Conservation (phyloP, 2,113 vertebrate genomes). For the Oriolus oriolus region DNA sequence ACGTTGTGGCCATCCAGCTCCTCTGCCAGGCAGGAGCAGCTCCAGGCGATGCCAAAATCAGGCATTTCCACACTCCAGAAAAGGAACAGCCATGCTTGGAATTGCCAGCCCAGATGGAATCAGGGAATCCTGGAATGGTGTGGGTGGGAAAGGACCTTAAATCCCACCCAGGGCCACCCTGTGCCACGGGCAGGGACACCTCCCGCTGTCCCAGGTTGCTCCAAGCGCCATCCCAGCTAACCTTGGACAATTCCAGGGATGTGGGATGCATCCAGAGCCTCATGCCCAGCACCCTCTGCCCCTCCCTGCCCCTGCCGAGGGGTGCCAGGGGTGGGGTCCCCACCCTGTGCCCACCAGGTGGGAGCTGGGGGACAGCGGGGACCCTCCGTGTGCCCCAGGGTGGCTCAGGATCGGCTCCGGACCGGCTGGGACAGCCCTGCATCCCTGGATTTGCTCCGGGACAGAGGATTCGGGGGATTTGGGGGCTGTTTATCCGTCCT, state of each 20-base stretch:
- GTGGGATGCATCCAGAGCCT: neutral
- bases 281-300: neutral
- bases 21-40: neutral
- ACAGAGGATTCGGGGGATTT: rapidly evolving
- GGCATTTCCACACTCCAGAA: neutral
- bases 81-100: neutral
- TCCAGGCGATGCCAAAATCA: neutral
- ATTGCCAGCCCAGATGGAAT: neutral
- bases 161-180: neutral
- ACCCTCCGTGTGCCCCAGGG: neutral
- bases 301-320: neutral
- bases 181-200: neutral
- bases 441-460: neutral
- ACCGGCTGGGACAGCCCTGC: neutral
- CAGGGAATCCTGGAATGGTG: neutral
- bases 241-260: neutral
- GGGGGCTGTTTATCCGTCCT: neutral
- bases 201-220: rapidly evolving
- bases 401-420: neutral
- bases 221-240: neutral
- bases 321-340: neutral
- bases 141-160: neutral
- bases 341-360: neutral
- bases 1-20: rapidly evolving
- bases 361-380: neutral